Evolutionary conservation across 2,888 invertebrate genomes (phyloP), one percentile per base, ranked within the genome.

Genomic region (Limnephilus lunatus): DNA sequence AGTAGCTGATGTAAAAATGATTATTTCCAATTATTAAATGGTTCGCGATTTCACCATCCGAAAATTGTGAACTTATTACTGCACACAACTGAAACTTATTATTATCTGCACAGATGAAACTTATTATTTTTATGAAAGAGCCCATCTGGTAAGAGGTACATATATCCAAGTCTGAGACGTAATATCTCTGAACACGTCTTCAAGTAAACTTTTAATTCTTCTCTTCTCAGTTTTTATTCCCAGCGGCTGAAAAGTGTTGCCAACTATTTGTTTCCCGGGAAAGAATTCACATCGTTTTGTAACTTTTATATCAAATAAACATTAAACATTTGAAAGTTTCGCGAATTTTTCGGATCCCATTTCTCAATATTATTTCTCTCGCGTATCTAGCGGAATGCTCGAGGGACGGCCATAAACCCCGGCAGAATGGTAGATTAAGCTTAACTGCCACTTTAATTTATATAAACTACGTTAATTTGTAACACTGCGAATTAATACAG

Each of bases 131-230:
- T 25, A 68, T 68, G 68, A 68, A 68, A 68, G 9, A n/a, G 2
- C 68, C 68, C 68, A 68, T 68, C 68, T 68, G 68, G 53, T 68
- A 68, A 19, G 25, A 68, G 19, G 19, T 19, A 25, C 68, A 9
- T 68, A 68, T n/a, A 68, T 68, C 25, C 25, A 68, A 25, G 25
- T 68, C 25, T n/a, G n/a, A 68, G 68, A n/a, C 68, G 68, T 68
- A 68, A 68, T 68, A 68, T 25, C n/a, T 68, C 25, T 68, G 25
- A 68, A 68, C 68, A 68, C 68, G 68, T 68, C n/a, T 68, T 25
- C 68, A 68, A 68, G 68, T 68, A 68, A 68, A 68, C 68, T 68
- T 68, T 68, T 68, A 68, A 68, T 68, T 68, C 68, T 68, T 68
- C 25, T 68, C n/a, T n/a, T 68, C 68, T n/a, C 25, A 68, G 68